phyloP scores from a whole-genome alignment of 1,140 invertebrate species.

The Helicorthomorpha holstii region DNA sequence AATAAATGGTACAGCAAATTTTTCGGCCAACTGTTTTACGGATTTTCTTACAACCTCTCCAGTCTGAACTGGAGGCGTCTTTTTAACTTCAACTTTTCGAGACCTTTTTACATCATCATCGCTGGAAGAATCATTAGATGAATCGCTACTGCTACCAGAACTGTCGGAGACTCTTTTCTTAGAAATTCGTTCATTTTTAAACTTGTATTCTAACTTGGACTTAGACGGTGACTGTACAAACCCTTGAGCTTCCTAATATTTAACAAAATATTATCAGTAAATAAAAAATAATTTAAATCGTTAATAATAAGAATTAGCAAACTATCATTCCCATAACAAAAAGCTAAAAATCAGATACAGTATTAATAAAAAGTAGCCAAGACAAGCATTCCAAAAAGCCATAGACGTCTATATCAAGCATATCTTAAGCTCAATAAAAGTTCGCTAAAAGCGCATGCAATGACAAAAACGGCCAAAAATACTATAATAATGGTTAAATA shows the following conservation, averaged over 20 bases:
- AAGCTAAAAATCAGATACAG: too few relatives aligned
- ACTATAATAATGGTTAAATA: too few relatives aligned
- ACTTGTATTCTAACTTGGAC: constrained; percentile 7
- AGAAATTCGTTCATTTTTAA: background rate
- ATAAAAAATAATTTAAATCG: too few relatives aligned
- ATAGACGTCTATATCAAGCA: too few relatives aligned
- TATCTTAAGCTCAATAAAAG: too few relatives aligned
- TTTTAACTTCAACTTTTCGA: background rate
- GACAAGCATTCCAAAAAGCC: too few relatives aligned
- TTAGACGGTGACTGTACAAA: constrained; percentile 11
- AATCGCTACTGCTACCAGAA: background rate
- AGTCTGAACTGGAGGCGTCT: too few relatives aligned
- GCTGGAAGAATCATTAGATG: background rate
- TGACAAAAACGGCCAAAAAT: too few relatives aligned
- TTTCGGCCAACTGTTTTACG: constrained; percentile 1
- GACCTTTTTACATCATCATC: background rate
- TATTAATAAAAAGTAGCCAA: too few relatives aligned
- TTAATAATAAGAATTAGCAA: background rate
- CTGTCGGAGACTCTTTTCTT: background rate
- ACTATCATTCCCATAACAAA: background rate
- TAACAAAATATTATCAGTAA: constrained; percentile 4
- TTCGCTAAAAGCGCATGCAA: too few relatives aligned
- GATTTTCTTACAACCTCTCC: background rate
- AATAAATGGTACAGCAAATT: constrained; percentile 14
- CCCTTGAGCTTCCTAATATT: constrained; percentile 12